Percentiles rank a stretch among this genome's conserved stretches.
phyloP scores from a whole-genome alignment of 1,140 invertebrate species.

The Drosophila sp. region DNA sequence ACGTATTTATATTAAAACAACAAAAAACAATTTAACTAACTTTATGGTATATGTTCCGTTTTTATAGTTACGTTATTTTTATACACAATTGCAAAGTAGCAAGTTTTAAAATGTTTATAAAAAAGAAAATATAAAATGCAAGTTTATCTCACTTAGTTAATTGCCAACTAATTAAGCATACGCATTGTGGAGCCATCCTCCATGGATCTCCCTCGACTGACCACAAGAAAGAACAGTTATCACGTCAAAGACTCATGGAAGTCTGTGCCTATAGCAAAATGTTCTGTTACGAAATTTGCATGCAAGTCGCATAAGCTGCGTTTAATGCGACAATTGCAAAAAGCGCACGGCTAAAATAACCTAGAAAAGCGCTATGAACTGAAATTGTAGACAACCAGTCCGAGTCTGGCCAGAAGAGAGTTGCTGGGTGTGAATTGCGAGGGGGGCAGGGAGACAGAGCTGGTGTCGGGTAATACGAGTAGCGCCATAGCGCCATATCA shows the following conservation, averaged over 20 bases:
- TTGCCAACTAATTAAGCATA: slow-evolving; percentile 32
- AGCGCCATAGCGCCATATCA: slow-evolving; percentile 21
- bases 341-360: slow-evolving; percentile 41
- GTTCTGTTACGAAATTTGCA: slow-evolving; percentile 43
- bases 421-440: neutral
- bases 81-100: too few relatives aligned
- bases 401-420: slow-evolving; percentile 13
- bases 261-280: slow-evolving; percentile 20
- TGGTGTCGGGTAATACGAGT: slow-evolving; percentile 33
- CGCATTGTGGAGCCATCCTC: slow-evolving; percentile 17
- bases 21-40: too few relatives aligned
- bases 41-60: too few relatives aligned
- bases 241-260: slow-evolving; percentile 26
- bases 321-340: slow-evolving; percentile 39
- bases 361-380: slow-evolving; percentile 41
- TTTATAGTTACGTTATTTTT: too few relatives aligned
- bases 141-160: neutral
- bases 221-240: slow-evolving; percentile 17
- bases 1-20: too few relatives aligned
- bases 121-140: neutral
- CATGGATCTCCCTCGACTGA: neutral
- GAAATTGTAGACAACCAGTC: slow-evolving; percentile 41
- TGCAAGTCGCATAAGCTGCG: slow-evolving; percentile 31
- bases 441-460: slow-evolving; percentile 3
- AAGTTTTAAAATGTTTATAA: too few relatives aligned